Base-by-base conservation (phyloP, 2,888 invertebrate species). In the Euzophera pinguis region DNA sequence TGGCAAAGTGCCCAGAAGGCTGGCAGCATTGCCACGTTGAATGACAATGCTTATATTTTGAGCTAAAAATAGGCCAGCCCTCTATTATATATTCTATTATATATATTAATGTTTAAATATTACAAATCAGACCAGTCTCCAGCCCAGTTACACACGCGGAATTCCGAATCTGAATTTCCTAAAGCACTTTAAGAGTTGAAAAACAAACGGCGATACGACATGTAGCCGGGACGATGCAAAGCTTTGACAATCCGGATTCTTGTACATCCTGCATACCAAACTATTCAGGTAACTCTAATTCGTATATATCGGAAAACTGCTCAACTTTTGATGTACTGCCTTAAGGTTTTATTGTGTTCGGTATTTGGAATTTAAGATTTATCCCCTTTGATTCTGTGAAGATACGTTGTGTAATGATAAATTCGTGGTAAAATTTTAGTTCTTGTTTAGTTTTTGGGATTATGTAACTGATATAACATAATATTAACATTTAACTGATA, bases 181-280 rank as follows among this genome's bases (percentile, higher is more conserved):
- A 59, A 64, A 71, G 76, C 76, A 75, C 72, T 71, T 78, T 73
- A 38, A 71, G 77, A 76, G 68, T 78, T 75, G 71, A 78, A 80
- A 82, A 84, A 83, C 80, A 83, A 82, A 81, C 76, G 77, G 71
- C 74, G 69, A 69, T 70, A 71, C 70, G 77, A 76, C 70, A 81
- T 80, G 77, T 77, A 68, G 67, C 58, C 55, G 66, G 67, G 67
- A 75, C 69, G 73, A 73, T 72, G 75, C 79, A 82, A 81, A 82
- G 81, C 81, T 81, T 83, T 85, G 84, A 81, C 78, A 76, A 72
- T 78, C 63, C 69, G 53, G 63, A 64, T 69, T 71, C 66, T 67
- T 52, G 60, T 56, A 60, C 62, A 65, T 64, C 63, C 50, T 66
- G 70, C 71, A 74, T 73, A 69, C 69, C 68, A 67, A 73, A 70